phyloP scores from a whole-genome alignment of 2,797 vertebrate genomes.

The Poecilia gillii region DNA sequence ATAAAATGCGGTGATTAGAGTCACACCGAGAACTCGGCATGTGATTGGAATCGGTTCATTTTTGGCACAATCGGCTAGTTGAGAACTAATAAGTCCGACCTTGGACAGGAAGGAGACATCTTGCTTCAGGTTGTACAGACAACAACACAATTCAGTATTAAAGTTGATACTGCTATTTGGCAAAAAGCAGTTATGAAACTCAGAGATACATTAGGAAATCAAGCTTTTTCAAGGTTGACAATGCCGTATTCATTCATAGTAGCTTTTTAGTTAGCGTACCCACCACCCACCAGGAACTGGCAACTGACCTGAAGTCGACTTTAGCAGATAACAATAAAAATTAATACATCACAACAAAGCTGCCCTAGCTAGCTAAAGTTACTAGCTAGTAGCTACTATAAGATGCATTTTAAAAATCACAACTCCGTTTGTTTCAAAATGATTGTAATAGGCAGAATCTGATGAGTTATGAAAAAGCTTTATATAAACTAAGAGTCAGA shows the following conservation, averaged over 20 bases:
- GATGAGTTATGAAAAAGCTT: neutral
- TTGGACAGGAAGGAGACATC: neutral
- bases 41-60: neutral
- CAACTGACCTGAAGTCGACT: neutral
- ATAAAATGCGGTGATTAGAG: neutral
- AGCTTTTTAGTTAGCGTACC: no score
- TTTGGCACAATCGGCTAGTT: neutral
- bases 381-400: neutral
- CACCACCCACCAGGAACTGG: no score
- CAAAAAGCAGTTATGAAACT: neutral
- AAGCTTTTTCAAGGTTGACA: neutral
- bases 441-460: neutral
- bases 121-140: neutral
- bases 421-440: neutral
- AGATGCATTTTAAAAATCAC: neutral
- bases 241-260: neutral
- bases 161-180: neutral
- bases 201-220: neutral
- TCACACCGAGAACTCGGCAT: neutral
- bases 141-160: neutral
- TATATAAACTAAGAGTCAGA: neutral
- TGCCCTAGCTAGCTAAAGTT: neutral
- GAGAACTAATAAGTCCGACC: neutral
- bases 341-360: neutral
- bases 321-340: neutral